Base-by-base conservation (phyloP, 1,140 invertebrate species). In the Drosophila tropicalis region DNA sequence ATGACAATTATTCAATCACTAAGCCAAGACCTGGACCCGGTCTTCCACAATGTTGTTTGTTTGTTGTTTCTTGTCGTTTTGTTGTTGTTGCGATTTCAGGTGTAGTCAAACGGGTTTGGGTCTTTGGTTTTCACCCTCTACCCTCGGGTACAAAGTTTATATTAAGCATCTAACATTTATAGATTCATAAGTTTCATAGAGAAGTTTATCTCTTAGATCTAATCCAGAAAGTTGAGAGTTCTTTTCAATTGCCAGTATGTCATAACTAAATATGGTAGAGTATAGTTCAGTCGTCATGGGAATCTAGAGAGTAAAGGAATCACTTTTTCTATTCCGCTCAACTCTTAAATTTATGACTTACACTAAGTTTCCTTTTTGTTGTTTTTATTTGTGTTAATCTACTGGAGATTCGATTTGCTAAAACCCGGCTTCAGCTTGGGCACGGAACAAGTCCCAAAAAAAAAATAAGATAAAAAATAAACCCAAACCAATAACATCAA, bases 321-420 rank as follows among this genome's bases (percentile, higher is more conserved):
- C 19, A 44, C 71, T 51, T 78, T 40, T 54, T 71, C 19, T 47
- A 67, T 36, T 72, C 15, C 62, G 68, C 67, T 71, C 67, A 47
- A 29, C 34, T 32, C 32, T 54, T 63, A 51, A 65, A 58, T 67
- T 65, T 36, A 62, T 44, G 29, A 56, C 63, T 51, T 40, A 69
- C 29, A 41, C 29, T 32, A 81, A 83, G 76, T 89, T 85, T 85
- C 78, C 81, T 76, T 85, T 84, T 84, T 77, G 29, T 29, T 0
- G 2, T 71, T 61, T 41, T 47, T 39, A 67, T 68, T 81, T 39
- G 81, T 85, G 74, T 79, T 82, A 86, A 87, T 87, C 80, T 74
- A 62, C 73, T 76, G 34, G 55, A 51, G 62, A 29, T 83, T 87
- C 72, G 76, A 83, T 73, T 86, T 82, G 69, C 73, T 76, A 85